phyloP scores from a whole-genome alignment of 1,140 invertebrate species.

The Drosophila persimilis region DNA sequence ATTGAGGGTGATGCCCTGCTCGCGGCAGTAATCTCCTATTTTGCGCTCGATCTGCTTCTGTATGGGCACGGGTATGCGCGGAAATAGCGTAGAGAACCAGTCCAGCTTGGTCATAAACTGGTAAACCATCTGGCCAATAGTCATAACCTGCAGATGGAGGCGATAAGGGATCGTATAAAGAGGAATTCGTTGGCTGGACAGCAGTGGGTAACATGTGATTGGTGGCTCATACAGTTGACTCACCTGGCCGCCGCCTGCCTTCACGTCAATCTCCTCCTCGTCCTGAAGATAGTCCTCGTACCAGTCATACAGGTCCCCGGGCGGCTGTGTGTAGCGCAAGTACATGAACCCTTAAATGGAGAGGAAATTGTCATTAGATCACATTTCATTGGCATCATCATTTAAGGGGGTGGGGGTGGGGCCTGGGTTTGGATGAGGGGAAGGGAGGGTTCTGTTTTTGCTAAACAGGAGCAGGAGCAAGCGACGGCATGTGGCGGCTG shows the following conservation, averaged over 20 bases:
- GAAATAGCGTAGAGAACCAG: slow-evolving; percentile 99
- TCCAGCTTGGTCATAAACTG: slow-evolving; percentile 98
- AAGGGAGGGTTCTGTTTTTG: neutral
- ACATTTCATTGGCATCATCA: too few relatives aligned
- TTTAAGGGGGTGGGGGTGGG: too few relatives aligned
- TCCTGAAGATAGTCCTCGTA: slow-evolving; percentile 98
- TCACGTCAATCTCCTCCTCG: slow-evolving; percentile 98
- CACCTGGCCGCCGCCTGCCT: slow-evolving; percentile 96
- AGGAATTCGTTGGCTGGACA: neutral
- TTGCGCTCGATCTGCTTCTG: slow-evolving; percentile 94
- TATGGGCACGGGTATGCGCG: slow-evolving; percentile 99
- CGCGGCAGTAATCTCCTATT: slow-evolving; percentile 84
- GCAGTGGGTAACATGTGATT: slow-evolving; percentile 40
- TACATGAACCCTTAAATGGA: slow-evolving; percentile 86
- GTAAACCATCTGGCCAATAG: slow-evolving; percentile 96
- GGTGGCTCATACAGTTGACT: slow-evolving; percentile 81
- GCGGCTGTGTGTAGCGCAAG: slow-evolving; percentile 97
- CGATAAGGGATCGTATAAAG: too few relatives aligned
- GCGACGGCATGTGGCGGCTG: slow-evolving; percentile 68
- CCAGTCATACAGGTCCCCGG: slow-evolving; percentile 97
- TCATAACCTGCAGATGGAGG: slow-evolving; percentile 86
- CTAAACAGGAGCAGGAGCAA: slow-evolving; percentile 65
- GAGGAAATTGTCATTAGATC: too few relatives aligned
- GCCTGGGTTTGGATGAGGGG: neutral
- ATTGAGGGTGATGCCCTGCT: slow-evolving; percentile 64